Percentiles rank a stretch among this genome's conserved stretches.
These are phyloP conservation scores for Ondatra zibethicus DNA, from an alignment of 2,113 vertebrate species.

Conservation along the genomic window DNA sequence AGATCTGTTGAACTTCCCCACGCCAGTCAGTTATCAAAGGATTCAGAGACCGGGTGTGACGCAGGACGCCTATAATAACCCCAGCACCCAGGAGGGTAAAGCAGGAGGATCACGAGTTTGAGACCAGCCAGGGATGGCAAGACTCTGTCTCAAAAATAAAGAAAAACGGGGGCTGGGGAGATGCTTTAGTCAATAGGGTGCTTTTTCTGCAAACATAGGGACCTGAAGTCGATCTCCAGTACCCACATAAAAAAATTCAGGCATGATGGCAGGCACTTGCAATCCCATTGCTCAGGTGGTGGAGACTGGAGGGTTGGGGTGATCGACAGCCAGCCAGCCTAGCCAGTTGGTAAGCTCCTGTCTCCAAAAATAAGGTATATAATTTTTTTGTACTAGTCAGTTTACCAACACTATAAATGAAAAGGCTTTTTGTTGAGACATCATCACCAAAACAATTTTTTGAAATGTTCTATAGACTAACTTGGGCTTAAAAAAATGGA, in stretches of 20 bases:
- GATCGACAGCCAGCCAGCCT: neutral
- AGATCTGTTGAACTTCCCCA: neutral
- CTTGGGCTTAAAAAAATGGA: conserved; percentile 63
- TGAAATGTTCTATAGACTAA: conserved; percentile 80
- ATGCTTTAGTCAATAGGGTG: neutral
- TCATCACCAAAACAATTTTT: conserved; percentile 75
- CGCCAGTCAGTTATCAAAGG: no score
- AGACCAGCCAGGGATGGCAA: neutral
- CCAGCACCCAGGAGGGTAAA: neutral
- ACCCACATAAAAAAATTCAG: neutral
- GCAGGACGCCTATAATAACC: no score
- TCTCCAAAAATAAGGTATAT: conserved; percentile 39
- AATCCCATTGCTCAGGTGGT: neutral
- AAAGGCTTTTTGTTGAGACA: conserved; percentile 84
- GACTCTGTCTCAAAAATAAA: neutral
- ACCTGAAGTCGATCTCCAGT: neutral
- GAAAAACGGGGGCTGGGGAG: neutral
- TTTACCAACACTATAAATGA: conserved; percentile 81
- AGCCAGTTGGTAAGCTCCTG: neutral
- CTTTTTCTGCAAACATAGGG: neutral
- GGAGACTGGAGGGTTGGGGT: neutral
- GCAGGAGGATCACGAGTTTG: neutral
- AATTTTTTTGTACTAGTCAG: conserved; percentile 81
- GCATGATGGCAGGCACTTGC: neutral
- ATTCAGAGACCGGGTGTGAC: neutral